phyloP scores from a whole-genome alignment of 2,888 invertebrate species.

The Parapristionchus giblindavisi region DNA sequence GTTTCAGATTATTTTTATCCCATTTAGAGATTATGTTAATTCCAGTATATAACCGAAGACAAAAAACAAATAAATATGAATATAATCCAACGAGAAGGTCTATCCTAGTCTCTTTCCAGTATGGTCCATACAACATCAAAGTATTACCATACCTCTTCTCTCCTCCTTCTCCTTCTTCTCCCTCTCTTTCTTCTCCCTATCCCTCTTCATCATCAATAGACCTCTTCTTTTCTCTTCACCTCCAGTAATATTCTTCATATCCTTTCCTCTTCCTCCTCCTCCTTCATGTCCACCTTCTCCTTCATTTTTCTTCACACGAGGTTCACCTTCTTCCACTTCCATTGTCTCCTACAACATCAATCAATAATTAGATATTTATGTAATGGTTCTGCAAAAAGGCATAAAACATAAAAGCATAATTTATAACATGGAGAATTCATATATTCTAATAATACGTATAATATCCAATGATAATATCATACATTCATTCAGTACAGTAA shows the following conservation, averaged over 20 bases:
- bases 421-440: too few relatives aligned
- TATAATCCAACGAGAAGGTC: not conserved
- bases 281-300: constrained; percentile 19
- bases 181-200: constrained; percentile 14
- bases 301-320: constrained; percentile 6
- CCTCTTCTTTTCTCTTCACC: constrained; percentile 50
- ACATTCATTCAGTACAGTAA: too few relatives aligned
- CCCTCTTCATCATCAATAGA: constrained; percentile 42
- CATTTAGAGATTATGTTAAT: too few relatives aligned
- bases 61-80: not conserved
- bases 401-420: too few relatives aligned
- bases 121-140: not conserved
- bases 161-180: constrained; percentile 6
- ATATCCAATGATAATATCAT: too few relatives aligned
- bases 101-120: too few relatives aligned
- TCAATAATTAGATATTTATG: too few relatives aligned
- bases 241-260: constrained; percentile 71
- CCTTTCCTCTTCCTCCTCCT: constrained; percentile 76
- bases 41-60: too few relatives aligned
- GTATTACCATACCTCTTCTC: constrained; percentile 11
- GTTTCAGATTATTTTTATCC: too few relatives aligned
- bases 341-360: constrained; percentile 43
- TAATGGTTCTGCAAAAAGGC: too few relatives aligned
- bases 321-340: constrained; percentile 41
- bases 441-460: too few relatives aligned